Evolutionary conservation across 2,113 vertebrate species (phyloP).

Genomic region (Rhabdornis inornatus): DNA sequence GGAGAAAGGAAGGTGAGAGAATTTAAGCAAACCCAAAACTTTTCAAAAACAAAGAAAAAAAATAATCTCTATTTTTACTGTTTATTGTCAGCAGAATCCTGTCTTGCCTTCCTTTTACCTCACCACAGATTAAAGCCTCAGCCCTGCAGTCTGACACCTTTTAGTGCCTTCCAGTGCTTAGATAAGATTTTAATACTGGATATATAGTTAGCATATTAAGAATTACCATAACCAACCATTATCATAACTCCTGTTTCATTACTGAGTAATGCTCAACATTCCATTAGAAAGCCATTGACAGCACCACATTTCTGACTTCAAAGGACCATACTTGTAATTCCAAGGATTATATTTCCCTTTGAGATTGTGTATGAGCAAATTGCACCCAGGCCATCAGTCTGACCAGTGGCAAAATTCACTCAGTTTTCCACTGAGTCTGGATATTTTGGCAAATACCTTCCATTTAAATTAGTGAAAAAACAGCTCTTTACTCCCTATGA

Average conservation of each 20-base stretch:
- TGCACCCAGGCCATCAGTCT: background rate
- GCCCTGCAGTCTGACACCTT: background rate
- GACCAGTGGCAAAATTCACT: background rate
- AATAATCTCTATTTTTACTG: background rate
- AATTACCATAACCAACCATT: background rate
- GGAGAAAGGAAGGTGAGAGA: background rate
- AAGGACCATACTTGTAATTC: background rate
- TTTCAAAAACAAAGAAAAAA: background rate
- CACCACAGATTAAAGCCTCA: background rate
- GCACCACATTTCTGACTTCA: background rate
- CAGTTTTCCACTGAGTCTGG: background rate
- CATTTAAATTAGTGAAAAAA: background rate
- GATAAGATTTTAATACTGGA: background rate
- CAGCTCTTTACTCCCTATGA: background rate
- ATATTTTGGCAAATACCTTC: conserved; percentile 17
- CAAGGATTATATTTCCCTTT: background rate
- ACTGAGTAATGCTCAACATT: background rate
- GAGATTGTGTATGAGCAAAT: background rate
- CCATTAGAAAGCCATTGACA: background rate
- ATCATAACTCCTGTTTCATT: background rate
- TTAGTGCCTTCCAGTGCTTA: background rate
- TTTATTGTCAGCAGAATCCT: background rate
- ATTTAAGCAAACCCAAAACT: background rate
- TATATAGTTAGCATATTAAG: background rate
- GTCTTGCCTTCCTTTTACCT: background rate